Base-by-base conservation (phyloP, 1,140 invertebrate species). In the fruit fly (Drosophila melanogaster) region DNA sequence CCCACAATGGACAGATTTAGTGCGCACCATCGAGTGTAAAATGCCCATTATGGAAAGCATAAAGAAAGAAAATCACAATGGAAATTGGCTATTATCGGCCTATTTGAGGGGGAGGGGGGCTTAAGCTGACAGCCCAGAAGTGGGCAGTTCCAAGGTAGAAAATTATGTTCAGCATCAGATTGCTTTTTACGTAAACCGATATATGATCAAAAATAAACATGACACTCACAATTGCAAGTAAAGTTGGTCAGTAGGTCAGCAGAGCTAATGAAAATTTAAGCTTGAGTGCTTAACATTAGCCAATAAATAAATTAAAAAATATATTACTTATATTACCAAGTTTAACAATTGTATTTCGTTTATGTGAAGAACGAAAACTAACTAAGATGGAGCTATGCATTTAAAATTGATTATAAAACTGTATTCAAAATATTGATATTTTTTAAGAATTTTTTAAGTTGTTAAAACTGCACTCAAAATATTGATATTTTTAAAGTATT, bases 51-150 rank as follows among this genome's bases (percentile, higher is more conserved):
- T 67, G 64, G 37, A 67, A 64, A 19, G 58, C 35, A n/a, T n/a
- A n/a, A n/a, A n/a, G n/a, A n/a, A n/a, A 33, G 44, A 65, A 35
- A 67, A 51, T 51, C 46, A 7, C 64, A 51, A 50, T 65, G 37
- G 19, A 65, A 67, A 67, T 64, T 66, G 44, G 57, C 12, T 66
- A 24, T 49, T 65, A 35, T 38, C 26, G 35, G 12, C 24, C 19
- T 66, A 62, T 49, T 41, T 22, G 2, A n/a, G n/a, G n/a, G n/a
- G n/a, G n/a, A n/a, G n/a, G 44, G 35, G 49, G 44, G 17, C 30
- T 66, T 66, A 41, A 26, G 41, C 12, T 17, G 44, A 64, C 43
- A 62, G 64, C 26, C 17, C 58, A 30, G 15, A 50, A 64, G 30
- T 30, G 30, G 30, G 8, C 30, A 30, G 7, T 30, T 30, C 2